A percentile compares a stretch with the other conserved stretches of the same genome.
phyloP scores from a whole-genome alignment of 2,888 invertebrate genomes.

The Schizaphis graminum region DNA sequence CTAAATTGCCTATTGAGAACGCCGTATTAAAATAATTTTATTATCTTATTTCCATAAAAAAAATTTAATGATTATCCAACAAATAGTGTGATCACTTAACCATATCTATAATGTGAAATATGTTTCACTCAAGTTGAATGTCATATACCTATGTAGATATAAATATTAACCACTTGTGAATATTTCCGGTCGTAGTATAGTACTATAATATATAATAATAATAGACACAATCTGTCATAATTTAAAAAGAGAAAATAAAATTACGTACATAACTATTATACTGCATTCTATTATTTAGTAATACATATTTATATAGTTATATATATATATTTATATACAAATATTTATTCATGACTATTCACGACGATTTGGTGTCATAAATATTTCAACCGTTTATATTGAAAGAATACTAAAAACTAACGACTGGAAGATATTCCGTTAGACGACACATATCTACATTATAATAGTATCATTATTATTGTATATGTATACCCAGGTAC shows the following conservation, averaged over 20 bases:
- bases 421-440: background rate
- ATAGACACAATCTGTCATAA: no score
- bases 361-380: background rate
- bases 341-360: background rate
- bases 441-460: background rate
- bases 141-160: background rate
- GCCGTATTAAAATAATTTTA: background rate
- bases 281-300: background rate
- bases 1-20: background rate
- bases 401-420: background rate
- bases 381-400: background rate
- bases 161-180: background rate
- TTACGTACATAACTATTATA: background rate
- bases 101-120: background rate
- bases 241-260: background rate
- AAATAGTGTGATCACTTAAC: background rate
- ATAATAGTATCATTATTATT: background rate
- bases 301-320: no score
- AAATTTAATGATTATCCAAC: background rate
- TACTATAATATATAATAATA: background rate
- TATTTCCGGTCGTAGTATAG: background rate
- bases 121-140: background rate
- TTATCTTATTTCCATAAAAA: background rate
- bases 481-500: background rate
- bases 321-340: background rate